Base-by-base conservation (phyloP, 2,113 vertebrate species). In the Rhea pennata region DNA sequence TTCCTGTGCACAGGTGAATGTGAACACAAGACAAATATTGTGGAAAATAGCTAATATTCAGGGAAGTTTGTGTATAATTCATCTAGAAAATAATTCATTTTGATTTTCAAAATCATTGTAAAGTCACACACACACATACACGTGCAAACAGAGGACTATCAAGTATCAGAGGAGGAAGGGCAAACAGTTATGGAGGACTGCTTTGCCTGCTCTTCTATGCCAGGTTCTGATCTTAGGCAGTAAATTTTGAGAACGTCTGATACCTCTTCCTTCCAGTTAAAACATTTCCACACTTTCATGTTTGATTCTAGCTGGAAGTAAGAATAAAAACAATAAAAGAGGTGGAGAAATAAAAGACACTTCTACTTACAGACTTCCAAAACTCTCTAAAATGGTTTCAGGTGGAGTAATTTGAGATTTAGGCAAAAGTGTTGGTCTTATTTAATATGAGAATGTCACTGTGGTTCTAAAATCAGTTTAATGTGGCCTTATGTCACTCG, bases 381-480 rank as follows among this genome's bases (percentile, higher is more conserved):
- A 90, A 6, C n/a, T 65, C 89, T 77, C 44, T 86, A 56, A 86
- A 80, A 77, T 69, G 1, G 58, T 83, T 91, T 94, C 54, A 40
- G 14, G 15, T 77, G 12, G 46, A 58, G 56, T 40, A 86, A 40
- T 84, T 31, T 62, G 67, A 56, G 24, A 36, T 89, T 74, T 81
- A 73, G 42, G 70, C n/a, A 78, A 84, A 88, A 22, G 5, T 42
- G 92, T 87, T 51, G 44, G 54, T 84, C 61, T 84, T 90, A 59
- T 46, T 91, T 87, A 84, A 53, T 61, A 66, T 13, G 15, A 81
- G 39, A 80, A 80, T 56, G 90, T 81, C 24, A 80, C 22, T 65
- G 26, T 80, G 39, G 46, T 66, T 93, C 64, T 71, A 70, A 90
- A 95, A 84, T 90, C 46, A 71, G 9, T 71, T 92, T 93, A 71